phyloP scores from a whole-genome alignment of 2,113 vertebrate species.

The Lophius piscatorius region DNA sequence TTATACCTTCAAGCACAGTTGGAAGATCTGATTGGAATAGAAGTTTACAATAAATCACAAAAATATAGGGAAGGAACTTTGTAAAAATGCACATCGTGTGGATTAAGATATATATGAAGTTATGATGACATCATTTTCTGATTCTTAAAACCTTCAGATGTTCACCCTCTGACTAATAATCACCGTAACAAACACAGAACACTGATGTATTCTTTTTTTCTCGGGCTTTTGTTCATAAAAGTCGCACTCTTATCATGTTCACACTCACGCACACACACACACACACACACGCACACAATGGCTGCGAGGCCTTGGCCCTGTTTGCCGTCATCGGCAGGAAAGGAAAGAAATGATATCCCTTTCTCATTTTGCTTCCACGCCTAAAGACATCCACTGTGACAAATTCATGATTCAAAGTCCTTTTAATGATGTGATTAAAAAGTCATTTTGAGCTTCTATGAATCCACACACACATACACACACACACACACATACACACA shows the following conservation, averaged over 20 bases:
- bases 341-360: slow-evolving; percentile 5
- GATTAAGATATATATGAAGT: too few relatives aligned
- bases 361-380: slow-evolving; percentile 45
- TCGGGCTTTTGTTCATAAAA: slow-evolving; percentile 13
- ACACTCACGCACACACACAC: background rate
- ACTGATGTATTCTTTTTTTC: background rate
- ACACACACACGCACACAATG: background rate
- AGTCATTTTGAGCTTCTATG: slow-evolving; percentile 67
- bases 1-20: too few relatives aligned
- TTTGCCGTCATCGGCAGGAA: slow-evolving; percentile 19
- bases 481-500: slow-evolving; percentile 17
- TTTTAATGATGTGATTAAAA: slow-evolving; percentile 80
- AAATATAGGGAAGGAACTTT: too few relatives aligned
- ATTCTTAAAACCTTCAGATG: too few relatives aligned
- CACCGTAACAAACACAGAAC: too few relatives aligned
- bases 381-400: slow-evolving; percentile 65
- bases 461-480: slow-evolving; percentile 17
- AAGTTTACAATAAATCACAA: too few relatives aligned
- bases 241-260: background rate
- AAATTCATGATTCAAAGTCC: slow-evolving; percentile 76
- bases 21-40: too few relatives aligned
- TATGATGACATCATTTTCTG: too few relatives aligned
- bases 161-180: too few relatives aligned
- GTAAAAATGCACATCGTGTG: too few relatives aligned
- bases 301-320: slow-evolving; percentile 1